Evolutionary conservation across 2,888 invertebrate species (phyloP).

Genomic region (Aplocera efformata): DNA sequence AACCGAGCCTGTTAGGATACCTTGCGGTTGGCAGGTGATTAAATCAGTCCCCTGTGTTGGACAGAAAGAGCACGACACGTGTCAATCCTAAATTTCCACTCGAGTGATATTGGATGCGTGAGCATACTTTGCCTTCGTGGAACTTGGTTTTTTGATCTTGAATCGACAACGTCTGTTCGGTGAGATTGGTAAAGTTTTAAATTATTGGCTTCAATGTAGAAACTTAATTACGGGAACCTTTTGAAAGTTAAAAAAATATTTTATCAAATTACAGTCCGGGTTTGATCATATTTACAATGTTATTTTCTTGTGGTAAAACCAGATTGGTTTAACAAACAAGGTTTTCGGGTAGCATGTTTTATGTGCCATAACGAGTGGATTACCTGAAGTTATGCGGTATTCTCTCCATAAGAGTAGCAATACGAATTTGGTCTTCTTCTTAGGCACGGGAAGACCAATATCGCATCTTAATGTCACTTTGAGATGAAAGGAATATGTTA

Average conservation of each 20-base stretch:
- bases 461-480: too few relatives aligned
- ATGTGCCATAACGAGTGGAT: too few relatives aligned
- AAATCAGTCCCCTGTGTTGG: conserved; percentile 32
- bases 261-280: conserved; percentile 42
- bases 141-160: conserved; percentile 15
- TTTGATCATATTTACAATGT: conserved; percentile 33
- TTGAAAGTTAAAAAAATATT: conserved; percentile 37
- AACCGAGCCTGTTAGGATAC: conserved; percentile 25
- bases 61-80: conserved; percentile 23
- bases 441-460: too few relatives aligned
- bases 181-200: conserved; percentile 26
- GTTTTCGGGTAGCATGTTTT: conserved; percentile 20
- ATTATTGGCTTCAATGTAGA: conserved; percentile 34
- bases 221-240: conserved; percentile 40
- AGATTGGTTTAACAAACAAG: conserved; percentile 20
- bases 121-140: conserved; percentile 6
- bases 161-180: conserved; percentile 15
- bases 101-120: conserved; percentile 19
- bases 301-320: conserved; percentile 31
- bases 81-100: conserved; percentile 28
- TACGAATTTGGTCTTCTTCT: too few relatives aligned
- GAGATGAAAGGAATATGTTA: too few relatives aligned
- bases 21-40: conserved; percentile 31
- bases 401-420: too few relatives aligned
- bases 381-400: too few relatives aligned